phyloP scores from a whole-genome alignment of 2,888 invertebrate species.

The Ferrisia virgata region DNA sequence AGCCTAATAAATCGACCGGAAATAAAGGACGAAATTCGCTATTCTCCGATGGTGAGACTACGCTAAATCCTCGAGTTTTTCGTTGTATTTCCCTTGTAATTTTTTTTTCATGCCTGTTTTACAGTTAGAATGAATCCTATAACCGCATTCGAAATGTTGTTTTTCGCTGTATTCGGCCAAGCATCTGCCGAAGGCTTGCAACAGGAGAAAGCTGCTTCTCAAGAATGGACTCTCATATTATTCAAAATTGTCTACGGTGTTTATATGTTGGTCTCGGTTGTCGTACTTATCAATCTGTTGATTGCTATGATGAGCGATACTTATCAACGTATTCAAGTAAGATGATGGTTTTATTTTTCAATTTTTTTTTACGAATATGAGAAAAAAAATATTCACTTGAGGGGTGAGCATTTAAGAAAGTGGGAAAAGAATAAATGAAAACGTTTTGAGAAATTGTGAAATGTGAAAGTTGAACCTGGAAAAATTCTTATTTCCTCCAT shows the following conservation, averaged over 20 bases:
- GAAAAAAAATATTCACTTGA: no score
- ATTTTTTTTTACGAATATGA: no score
- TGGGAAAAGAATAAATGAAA: no score
- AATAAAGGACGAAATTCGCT: not conserved
- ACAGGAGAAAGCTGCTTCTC: constrained; percentile 59
- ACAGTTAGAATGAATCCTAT: constrained; percentile 88
- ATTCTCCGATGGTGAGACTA: constrained; percentile 47
- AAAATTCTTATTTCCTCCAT: no score
- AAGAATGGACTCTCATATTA: constrained; percentile 80
- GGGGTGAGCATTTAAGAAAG: no score
- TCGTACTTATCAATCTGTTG: constrained; percentile 97
- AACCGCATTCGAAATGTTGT: constrained; percentile 93
- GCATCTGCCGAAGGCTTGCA: constrained; percentile 78
- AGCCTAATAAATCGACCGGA: constrained; percentile 58
- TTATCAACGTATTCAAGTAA: constrained; percentile 96
- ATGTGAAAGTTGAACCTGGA: no score
- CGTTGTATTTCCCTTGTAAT: not conserved
- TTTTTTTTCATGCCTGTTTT: constrained; percentile 50
- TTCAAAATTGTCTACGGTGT: constrained; percentile 86
- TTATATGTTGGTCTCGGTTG: constrained; percentile 98
- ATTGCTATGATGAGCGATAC: constrained; percentile 99
- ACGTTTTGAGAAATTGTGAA: no score
- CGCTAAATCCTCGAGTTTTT: not conserved
- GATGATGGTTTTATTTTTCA: not conserved
- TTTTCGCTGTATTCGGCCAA: constrained; percentile 98